Conservation (phyloP, 23 tunicate species). For the Botrylloides violaceus region DNA sequence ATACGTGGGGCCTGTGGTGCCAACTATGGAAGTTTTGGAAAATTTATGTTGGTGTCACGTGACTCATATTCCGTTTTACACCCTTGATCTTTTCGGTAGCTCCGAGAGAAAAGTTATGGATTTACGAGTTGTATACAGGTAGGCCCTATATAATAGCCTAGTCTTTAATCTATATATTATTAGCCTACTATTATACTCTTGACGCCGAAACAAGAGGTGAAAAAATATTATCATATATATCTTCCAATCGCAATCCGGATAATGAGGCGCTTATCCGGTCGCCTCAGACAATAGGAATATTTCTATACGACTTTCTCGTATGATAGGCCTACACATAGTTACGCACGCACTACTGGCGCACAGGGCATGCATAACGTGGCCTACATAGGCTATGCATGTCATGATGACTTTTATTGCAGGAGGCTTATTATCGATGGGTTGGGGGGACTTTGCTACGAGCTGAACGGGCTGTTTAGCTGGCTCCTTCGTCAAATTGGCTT, state of each 20-base stretch:
- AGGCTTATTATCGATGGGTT: neutral
- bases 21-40: conserved; percentile 4
- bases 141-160: neutral
- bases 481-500: conserved; percentile 5
- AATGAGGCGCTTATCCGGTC: no score
- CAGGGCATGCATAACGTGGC: no score
- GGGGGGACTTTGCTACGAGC: conserved; percentile 32
- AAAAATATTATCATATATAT: no score
- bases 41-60: conserved; percentile 24
- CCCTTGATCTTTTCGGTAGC: conserved; percentile 25
- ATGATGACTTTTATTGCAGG: no score
- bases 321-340: no score
- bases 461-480: conserved; percentile 10
- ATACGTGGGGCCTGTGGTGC: neutral
- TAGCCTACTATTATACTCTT: no score
- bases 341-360: no score
- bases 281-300: no score
- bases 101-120: conserved; percentile 4
- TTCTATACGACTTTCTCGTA: no score
- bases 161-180: neutral
- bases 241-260: no score
- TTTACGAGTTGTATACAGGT: neutral
- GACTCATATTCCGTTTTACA: conserved; percentile 13
- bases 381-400: no score
- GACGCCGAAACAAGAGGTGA: no score